Evolutionary conservation across 2,888 invertebrate species (phyloP), one percentile per base, ranked within the genome.

Genomic region (Diarsia mendica): DNA sequence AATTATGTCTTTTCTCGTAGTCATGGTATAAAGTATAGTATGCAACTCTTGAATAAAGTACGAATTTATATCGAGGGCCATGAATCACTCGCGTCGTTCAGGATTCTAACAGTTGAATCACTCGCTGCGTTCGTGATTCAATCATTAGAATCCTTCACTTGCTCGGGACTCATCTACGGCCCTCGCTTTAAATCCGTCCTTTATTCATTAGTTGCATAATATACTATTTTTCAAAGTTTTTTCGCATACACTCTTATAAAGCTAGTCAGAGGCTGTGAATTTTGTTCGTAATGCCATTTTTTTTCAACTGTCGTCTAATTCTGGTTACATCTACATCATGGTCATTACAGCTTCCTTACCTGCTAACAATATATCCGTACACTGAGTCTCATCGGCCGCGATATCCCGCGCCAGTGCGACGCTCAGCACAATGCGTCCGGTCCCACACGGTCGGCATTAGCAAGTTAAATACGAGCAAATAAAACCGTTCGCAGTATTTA

Each of bases 381-480:
- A 15, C 67, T 58, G 33, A 11, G 18, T 33, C 66, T 33, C 48
- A 33, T 48, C 66, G 61, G 44, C 53, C 65, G 66, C 66, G 33
- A 63, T 75, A 70, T 67, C 48, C 11, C 33, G 8, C 63, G 65
- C 67, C 68, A 63, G 33, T 13, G 60, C 63, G 46, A 73, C 79
- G 51, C 75, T 44, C 67, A 0, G 15, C 64, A 85, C 80, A 85
- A 85, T 83, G 67, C 70, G 64, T 72, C 53, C 72, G 72, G 60
- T 78, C 72, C 75, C 75, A 71, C 77, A 67, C 67, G 61, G 80
- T 49, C 64, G 65, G 65, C 74, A 85, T 83, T 85, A 83, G 85
- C 85, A 83, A 85, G 76, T 80, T 71, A 83, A 85, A 85, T 80
- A 55, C 39, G 11, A 53, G 63, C 65, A 85, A 82, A 85, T 85